These are phyloP conservation scores for Zeus faber DNA, from an alignment of 2,113 vertebrate genomes.

Conservation along the genomic window DNA sequence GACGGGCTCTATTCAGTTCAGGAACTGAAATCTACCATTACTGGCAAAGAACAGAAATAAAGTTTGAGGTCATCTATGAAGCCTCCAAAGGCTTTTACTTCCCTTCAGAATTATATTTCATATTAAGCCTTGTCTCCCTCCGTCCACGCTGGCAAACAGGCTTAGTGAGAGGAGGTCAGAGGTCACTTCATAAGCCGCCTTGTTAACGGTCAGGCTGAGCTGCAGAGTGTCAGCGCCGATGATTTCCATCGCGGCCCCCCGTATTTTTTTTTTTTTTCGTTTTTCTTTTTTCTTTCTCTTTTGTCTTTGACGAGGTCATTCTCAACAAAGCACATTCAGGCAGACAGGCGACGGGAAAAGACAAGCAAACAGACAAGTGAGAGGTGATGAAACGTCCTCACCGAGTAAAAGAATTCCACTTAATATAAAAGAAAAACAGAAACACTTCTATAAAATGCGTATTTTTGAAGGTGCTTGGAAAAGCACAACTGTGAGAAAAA, in stretches of 20 bases:
- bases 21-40: not conserved
- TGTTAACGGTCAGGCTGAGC: slow-evolving; percentile 8
- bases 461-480: no score
- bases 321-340: slow-evolving; percentile 10
- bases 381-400: no score
- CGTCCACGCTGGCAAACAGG: not conserved
- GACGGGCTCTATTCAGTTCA: not conserved
- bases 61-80: not conserved
- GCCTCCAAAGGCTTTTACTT: not conserved
- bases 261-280: no score
- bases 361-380: not conserved
- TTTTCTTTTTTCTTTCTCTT: no score
- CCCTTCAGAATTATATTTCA: not conserved
- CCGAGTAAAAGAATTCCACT: no score
- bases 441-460: no score
- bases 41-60: no score
- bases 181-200: slow-evolving; percentile 11
- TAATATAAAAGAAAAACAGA: no score
- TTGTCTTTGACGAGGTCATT: slow-evolving; percentile 1
- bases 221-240: slow-evolving; percentile 12
- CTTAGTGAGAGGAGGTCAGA: slow-evolving; percentile 1
- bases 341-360: not conserved
- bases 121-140: not conserved
- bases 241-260: slow-evolving; percentile 4
- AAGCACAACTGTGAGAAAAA: no score